Conservation (phyloP, 2,888 invertebrate species). For the Limnephilus lunatus region DNA sequence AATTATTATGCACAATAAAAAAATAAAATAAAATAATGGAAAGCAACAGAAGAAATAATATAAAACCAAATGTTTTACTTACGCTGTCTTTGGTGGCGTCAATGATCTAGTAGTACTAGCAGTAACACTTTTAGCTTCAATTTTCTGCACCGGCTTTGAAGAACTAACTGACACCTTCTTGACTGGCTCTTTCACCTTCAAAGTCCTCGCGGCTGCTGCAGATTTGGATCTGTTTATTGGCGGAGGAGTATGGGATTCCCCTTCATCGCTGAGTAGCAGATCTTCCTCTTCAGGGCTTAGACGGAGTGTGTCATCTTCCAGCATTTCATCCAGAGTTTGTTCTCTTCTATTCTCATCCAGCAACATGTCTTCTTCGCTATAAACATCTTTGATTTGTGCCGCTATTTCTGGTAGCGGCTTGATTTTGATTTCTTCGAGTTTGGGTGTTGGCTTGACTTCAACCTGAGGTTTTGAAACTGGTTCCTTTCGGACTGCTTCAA, state of each 20-base stretch:
- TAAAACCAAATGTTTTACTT: background rate
- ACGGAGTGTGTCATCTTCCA: conserved; percentile 63
- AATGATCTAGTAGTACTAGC: conserved; percentile 26
- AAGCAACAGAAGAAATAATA: background rate
- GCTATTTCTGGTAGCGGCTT: background rate
- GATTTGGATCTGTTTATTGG: conserved; percentile 39
- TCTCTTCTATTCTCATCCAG: conserved; percentile 41
- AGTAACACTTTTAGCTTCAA: conserved; percentile 13
- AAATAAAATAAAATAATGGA: no score
- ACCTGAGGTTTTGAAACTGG: background rate
- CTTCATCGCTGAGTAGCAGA: conserved; percentile 66
- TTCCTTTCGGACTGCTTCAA: conserved; percentile 23
- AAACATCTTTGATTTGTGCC: background rate
- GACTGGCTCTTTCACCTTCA: conserved; percentile 24
- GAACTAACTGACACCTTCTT: conserved; percentile 21
- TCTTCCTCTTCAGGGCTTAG: conserved; percentile 68
- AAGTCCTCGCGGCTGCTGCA: background rate
- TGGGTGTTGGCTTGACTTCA: conserved; percentile 26
- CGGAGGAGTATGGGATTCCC: conserved; percentile 49
- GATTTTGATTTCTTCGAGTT: background rate
- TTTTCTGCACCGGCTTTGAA: background rate
- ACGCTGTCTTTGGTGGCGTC: conserved; percentile 47
- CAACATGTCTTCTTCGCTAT: conserved; percentile 41
- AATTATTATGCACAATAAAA: no score
- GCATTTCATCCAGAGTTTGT: conserved; percentile 58